Percentiles rank a stretch among this genome's conserved stretches.
Evolutionary conservation across 2,113 vertebrate species (phyloP).

Genomic region (Columba livia): DNA sequence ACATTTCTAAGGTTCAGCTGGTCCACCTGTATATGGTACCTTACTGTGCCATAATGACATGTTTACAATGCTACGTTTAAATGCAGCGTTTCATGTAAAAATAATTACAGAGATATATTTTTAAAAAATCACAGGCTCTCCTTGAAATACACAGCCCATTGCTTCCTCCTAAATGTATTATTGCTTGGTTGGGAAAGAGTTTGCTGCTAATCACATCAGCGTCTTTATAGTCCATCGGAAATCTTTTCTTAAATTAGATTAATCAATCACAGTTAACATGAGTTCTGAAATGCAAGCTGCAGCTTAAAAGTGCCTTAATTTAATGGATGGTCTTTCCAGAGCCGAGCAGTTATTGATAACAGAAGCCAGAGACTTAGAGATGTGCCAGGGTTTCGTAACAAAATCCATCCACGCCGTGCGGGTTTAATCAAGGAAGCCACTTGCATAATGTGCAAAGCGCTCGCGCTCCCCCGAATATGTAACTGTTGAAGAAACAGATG

Average conservation of each 20-base stretch:
- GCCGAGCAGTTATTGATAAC: constrained; percentile 34
- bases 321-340: constrained; percentile 52
- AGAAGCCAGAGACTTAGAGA: constrained; percentile 1
- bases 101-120: not conserved
- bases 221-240: constrained; percentile 8
- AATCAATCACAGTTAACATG: constrained; percentile 52
- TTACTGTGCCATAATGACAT: not conserved
- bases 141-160: not conserved
- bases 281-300: constrained; percentile 44
- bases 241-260: constrained; percentile 39
- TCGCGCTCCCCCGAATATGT: not conserved
- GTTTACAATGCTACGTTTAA: not conserved
- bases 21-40: not conserved
- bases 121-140: not conserved
- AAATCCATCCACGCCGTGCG: not conserved
- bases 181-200: not conserved
- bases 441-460: constrained; percentile 23
- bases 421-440: constrained; percentile 44
- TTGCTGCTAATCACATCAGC: constrained; percentile 6
- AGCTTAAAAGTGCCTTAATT: constrained; percentile 58
- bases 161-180: not conserved
- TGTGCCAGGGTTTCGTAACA: constrained; percentile 51
- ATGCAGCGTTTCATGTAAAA: not conserved
- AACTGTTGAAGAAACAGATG: constrained; percentile 54
- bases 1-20: too few relatives aligned